Percentiles rank a stretch among this genome's conserved stretches.
phyloP scores from a whole-genome alignment of 1,140 invertebrate genomes.

The Apis mellifera region Amel_HAv3.1 CM009935.2:12166001-12166500 shows the following conservation, averaged over 20 bases:
- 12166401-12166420: not conserved
- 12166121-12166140: not conserved
- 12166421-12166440: not conserved
- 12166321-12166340: conserved; percentile 40
- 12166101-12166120: not conserved
- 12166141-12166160: no score
- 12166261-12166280: conserved; percentile 38
- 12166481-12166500: conserved; percentile 18
- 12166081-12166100: conserved; percentile 38
- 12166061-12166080: conserved; percentile 47
- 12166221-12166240: no score
- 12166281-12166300: conserved; percentile 10
- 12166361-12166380: not conserved
- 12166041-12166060: conserved; percentile 5
- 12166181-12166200: no score
- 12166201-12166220: no score
- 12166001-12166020: conserved; percentile 7
- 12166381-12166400: conserved; percentile 17
- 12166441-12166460: no score
- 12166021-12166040: conserved; percentile 38
- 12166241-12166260: conserved; percentile 43
- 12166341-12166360: conserved; percentile 55
- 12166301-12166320: conserved; percentile 2
- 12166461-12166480: conserved; percentile 1
- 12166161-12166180: no score